Evolutionary conservation across 1,140 invertebrate genomes (phyloP).

Genomic region (Brachystomella parvula): DNA sequence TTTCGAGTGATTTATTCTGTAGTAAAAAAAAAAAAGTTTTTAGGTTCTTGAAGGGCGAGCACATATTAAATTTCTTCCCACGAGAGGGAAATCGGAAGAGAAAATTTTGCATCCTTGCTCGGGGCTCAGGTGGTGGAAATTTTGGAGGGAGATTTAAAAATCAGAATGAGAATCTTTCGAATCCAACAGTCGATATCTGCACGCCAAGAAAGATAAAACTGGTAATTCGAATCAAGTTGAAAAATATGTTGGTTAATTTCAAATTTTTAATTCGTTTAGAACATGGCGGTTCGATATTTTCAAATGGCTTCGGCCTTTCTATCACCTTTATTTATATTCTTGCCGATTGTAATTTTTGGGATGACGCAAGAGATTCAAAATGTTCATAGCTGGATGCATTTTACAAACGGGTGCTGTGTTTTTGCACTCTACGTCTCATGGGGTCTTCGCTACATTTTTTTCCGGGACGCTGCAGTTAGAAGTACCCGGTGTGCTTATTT

Average conservation of each 20-base stretch:
- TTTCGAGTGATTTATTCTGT: no score
- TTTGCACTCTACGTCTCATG: slow-evolving; percentile 5
- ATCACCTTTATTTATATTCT: not conserved
- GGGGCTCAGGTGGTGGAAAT: no score
- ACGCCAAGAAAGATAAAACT: not conserved
- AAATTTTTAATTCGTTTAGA: not conserved
- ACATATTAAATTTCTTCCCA: no score
- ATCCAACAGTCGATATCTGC: not conserved
- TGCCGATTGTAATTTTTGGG: not conserved
- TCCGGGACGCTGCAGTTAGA: not conserved
- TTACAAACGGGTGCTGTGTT: slow-evolving; percentile 2
- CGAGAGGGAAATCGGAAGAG: no score
- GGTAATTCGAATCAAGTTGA: not conserved
- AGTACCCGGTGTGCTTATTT: not conserved
- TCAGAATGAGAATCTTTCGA: no score
- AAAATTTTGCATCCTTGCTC: no score
- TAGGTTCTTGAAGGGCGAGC: no score
- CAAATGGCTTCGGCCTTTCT: not conserved
- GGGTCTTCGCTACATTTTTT: not conserved
- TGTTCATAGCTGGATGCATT: slow-evolving; percentile 1
- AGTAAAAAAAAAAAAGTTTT: no score
- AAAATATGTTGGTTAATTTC: not conserved
- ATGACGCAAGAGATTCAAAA: slow-evolving; percentile 5
- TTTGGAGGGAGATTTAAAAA: no score
- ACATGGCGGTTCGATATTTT: not conserved